Evolutionary conservation across 2,113 vertebrate species (phyloP).

Genomic region (Isurus oxyrinchus): DNA sequence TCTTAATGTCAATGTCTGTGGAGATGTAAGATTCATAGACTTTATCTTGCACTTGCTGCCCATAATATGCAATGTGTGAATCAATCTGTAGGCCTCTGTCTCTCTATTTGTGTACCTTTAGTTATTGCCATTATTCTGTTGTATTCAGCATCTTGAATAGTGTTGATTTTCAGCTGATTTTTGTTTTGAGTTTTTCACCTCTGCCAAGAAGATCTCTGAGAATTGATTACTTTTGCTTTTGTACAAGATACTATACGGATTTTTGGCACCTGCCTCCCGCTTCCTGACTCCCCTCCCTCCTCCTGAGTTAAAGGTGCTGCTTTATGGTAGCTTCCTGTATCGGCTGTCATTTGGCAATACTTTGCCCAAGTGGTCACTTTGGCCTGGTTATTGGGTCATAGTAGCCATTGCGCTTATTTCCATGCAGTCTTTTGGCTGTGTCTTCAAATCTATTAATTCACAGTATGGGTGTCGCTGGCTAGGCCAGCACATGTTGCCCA

Average conservation of each 20-base stretch:
- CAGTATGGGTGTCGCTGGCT: no score
- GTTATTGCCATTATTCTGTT: background rate
- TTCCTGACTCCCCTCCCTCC: no score
- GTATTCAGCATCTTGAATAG: background rate
- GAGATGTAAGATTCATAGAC: background rate
- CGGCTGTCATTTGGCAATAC: no score
- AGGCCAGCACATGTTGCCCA: no score
- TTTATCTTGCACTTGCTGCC: background rate
- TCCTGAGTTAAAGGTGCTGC: no score
- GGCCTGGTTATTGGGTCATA: no score
- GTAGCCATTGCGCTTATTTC: no score
- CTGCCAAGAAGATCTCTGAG: background rate
- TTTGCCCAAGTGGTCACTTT: no score
- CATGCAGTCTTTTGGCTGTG: no score
- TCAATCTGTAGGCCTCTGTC: background rate
- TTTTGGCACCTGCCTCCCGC: background rate
- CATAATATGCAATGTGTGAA: background rate
- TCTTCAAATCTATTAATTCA: no score
- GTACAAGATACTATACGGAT: background rate
- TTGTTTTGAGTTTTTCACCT: background rate
- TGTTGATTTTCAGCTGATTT: background rate
- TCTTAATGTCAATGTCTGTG: background rate
- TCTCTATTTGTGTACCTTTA: background rate
- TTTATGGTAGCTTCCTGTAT: no score
- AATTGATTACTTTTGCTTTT: background rate